These are phyloP conservation scores for Drosophila mauritiana DNA, from an alignment of 1,140 invertebrate genomes.

Conservation along the genomic window DNA sequence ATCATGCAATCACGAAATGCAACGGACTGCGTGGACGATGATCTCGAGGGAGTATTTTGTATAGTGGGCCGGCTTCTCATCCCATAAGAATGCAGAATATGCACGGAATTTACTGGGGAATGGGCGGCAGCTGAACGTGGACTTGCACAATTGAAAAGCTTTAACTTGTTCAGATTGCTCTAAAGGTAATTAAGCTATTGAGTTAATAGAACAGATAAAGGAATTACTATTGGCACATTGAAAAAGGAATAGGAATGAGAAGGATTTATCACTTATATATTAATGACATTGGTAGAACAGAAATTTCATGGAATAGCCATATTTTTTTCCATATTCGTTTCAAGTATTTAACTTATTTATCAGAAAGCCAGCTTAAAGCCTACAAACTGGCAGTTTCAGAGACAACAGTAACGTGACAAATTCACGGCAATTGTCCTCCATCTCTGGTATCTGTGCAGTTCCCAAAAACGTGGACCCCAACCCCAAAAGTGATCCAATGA, in stretches of 20 bases:
- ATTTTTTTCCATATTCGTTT: too few species aligned
- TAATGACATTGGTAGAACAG: too few species aligned
- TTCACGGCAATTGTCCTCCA: slow-evolving; percentile 37
- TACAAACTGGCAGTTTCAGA: slow-evolving; percentile 4
- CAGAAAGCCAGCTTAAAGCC: slow-evolving; percentile 2
- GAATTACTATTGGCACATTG: background rate
- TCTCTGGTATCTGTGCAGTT: slow-evolving; percentile 10
- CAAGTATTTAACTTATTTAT: background rate
- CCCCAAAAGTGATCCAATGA: slow-evolving; percentile 36
- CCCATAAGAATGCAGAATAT: slow-evolving; percentile 7
- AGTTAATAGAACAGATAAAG: too few species aligned
- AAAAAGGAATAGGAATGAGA: too few species aligned
- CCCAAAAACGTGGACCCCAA: background rate
- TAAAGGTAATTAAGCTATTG: background rate
- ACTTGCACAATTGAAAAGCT: background rate
- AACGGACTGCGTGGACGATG: slow-evolving; percentile 25
- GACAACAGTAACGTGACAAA: slow-evolving; percentile 26
- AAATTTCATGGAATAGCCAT: too few species aligned
- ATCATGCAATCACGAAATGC: slow-evolving; percentile 56
- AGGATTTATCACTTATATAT: too few species aligned
- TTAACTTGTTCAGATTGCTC: background rate
- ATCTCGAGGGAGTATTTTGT: slow-evolving; percentile 12
- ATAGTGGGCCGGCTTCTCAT: slow-evolving; percentile 1
- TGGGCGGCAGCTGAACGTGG: background rate
- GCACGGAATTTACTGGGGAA: background rate